Percentiles rank a stretch among this genome's conserved stretches.
phyloP scores from a whole-genome alignment of 2,113 vertebrate genomes.

The Carlito syrichta region DNA sequence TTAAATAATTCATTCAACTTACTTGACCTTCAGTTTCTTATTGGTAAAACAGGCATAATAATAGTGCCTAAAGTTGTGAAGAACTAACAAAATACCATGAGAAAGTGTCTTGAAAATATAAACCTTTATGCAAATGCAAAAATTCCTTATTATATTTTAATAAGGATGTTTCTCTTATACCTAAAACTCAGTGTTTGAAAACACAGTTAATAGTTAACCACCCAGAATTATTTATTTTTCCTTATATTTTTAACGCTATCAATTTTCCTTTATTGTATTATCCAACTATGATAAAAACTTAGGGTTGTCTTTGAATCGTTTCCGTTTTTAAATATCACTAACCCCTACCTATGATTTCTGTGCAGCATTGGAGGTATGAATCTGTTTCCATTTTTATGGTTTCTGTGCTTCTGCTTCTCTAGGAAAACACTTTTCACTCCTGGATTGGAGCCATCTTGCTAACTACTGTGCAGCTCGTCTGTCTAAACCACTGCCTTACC shows the following conservation, averaged over 20 bases:
- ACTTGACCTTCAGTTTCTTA: constrained; percentile 22
- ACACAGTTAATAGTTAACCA: not conserved
- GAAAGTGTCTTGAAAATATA: constrained; percentile 27
- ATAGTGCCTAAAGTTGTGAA: not conserved
- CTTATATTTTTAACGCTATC: not conserved
- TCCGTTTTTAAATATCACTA: not conserved
- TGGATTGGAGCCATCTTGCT: not conserved
- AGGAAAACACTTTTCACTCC: not conserved
- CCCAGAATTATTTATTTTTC: not conserved
- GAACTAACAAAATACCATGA: not conserved
- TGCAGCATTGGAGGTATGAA: not conserved
- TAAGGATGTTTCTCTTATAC: constrained; percentile 2
- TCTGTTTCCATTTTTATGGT: not conserved
- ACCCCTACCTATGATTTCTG: not conserved
- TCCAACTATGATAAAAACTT: not conserved
- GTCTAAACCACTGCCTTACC: not conserved
- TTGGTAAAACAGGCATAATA: not conserved
- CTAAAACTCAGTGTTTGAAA: not conserved
- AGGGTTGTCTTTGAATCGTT: not conserved
- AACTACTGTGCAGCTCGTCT: not conserved
- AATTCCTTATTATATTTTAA: not conserved
- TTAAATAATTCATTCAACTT: constrained; percentile 32
- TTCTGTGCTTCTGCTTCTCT: not conserved
- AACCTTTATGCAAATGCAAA: not conserved
- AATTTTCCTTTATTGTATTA: not conserved